Evolutionary conservation across 2,888 invertebrate genomes (phyloP).

Genomic region (Oxycera nigricornis): DNA sequence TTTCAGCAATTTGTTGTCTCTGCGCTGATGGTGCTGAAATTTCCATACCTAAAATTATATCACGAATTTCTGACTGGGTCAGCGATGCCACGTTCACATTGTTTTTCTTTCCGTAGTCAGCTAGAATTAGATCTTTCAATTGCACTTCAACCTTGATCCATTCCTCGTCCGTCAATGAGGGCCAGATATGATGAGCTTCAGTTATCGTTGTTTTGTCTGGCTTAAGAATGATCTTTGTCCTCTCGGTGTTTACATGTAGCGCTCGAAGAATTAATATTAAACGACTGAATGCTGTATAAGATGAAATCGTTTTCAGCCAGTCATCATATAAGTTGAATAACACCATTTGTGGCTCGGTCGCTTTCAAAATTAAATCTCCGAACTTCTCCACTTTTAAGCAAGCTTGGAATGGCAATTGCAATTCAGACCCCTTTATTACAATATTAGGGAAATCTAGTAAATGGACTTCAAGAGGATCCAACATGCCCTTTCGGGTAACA

Average conservation of each 20-base stretch:
- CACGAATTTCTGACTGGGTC: slow-evolving; percentile 98
- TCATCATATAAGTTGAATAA: slow-evolving; percentile 99
- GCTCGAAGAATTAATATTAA: slow-evolving; percentile 95
- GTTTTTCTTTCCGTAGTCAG: slow-evolving; percentile 99
- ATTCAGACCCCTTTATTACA: slow-evolving; percentile 98
- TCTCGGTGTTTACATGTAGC: slow-evolving; percentile 97
- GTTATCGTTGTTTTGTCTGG: slow-evolving; percentile 99
- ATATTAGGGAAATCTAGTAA: slow-evolving; percentile 99
- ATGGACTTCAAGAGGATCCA: slow-evolving; percentile 99
- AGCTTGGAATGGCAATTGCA: slow-evolving; percentile 98
- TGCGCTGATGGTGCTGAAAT: slow-evolving; percentile 99
- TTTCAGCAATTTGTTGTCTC: slow-evolving; percentile 98
- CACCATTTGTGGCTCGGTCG: slow-evolving; percentile 99
- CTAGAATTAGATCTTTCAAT: slow-evolving; percentile 96
- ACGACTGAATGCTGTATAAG: slow-evolving; percentile 98
- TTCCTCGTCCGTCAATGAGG: slow-evolving; percentile 95
- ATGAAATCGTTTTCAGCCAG: slow-evolving; percentile 99
- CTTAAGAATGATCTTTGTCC: slow-evolving; percentile 97
- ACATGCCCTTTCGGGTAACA: slow-evolving; percentile 99
- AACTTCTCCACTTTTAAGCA: slow-evolving; percentile 99
- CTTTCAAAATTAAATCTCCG: slow-evolving; percentile 97
- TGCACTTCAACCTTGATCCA: slow-evolving; percentile 99
- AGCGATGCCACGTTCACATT: slow-evolving; percentile 99
- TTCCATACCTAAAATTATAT: slow-evolving; percentile 99
- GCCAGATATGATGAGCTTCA: slow-evolving; percentile 99